Percentiles rank a stretch among this genome's conserved stretches.
phyloP scores from a whole-genome alignment of 2,888 invertebrate genomes.

The Melanostoma scalare region DNA sequence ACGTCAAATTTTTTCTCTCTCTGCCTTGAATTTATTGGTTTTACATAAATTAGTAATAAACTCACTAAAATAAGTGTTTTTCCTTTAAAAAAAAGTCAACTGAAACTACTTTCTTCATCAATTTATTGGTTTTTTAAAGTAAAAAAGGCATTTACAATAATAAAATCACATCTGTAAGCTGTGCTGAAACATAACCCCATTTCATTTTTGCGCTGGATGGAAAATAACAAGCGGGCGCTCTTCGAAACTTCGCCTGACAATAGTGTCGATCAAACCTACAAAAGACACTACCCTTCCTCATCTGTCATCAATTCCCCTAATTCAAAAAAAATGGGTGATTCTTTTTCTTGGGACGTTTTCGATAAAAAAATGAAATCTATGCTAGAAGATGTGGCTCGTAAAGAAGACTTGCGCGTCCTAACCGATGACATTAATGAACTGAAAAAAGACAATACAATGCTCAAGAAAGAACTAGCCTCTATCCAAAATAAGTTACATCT shows the following conservation, averaged over 20 bases:
- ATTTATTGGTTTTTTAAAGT: too few species aligned
- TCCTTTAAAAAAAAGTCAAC: too few species aligned
- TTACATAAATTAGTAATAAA: too few species aligned
- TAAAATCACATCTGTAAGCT: background rate
- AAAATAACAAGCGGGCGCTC: background rate
- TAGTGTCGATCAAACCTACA: background rate
- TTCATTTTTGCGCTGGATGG: background rate
- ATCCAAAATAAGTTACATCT: background rate
- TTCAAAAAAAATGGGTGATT: background rate
- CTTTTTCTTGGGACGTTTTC: too few species aligned
- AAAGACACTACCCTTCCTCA: background rate
- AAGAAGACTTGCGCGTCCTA: background rate
- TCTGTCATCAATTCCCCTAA: background rate
- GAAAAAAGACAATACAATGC: background rate
- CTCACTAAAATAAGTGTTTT: too few species aligned
- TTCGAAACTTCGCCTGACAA: slow-evolving; percentile 3
- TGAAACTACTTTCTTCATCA: too few species aligned
- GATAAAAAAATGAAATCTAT: too few species aligned
- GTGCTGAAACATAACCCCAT: slow-evolving; percentile 4
- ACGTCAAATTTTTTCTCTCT: too few species aligned
- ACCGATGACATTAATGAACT: background rate
- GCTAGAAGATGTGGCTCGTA: background rate
- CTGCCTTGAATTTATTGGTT: too few species aligned
- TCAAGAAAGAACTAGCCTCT: background rate
- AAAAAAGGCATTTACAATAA: too few species aligned